Evolutionary conservation across 2,888 invertebrate genomes (phyloP), one percentile per base, ranked within the genome.

Genomic region (Lampropteryx suffumata): DNA sequence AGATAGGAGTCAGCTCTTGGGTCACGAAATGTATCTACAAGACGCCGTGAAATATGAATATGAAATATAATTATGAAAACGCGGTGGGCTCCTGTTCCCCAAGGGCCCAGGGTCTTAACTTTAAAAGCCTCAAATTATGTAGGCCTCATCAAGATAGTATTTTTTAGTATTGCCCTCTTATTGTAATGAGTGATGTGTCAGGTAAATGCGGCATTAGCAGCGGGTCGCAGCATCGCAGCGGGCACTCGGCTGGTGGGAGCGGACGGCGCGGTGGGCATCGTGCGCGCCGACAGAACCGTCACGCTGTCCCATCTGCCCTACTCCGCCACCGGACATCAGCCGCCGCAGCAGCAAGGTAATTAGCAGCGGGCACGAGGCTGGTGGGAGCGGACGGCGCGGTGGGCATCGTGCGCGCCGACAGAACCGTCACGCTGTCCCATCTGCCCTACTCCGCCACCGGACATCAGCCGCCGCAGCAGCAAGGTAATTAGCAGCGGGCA

Each of bases 211-310:
- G 92, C 92, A 28, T 64, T 88, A 59, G 92, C 92, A 32, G 89
- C 92, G 87, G 82, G 86, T 0, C 93, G 94, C 64, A 64, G 83
- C 79, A 90, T 92, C 48, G 89, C 91, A 52, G 81, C 83, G 45
- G 89, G 84, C 65, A 87, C 86, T 55, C 71, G 93, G 82, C 62
- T 91, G 35, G 79, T 85, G 85, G 94, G 67, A 73, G 64, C 92
- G 0, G 94, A 94, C 79, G 94, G 94, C 9, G 92, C 93, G 36
- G 89, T 93, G 35, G 94, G 94, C 53, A 91, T 94, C 55, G 93
- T 94, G 55, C 92, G 93, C 8, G 91, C 92, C 34, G 93, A 94
- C 67, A 93, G 94, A 68, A 85, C 87, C 60, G 91, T 92, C 29
- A 88, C 91, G 52, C 82, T 92, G 47, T 90, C 91, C 44, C 84